Base-by-base conservation (phyloP, 2,888 invertebrate genomes). In the Ephialtes manifestator region DNA sequence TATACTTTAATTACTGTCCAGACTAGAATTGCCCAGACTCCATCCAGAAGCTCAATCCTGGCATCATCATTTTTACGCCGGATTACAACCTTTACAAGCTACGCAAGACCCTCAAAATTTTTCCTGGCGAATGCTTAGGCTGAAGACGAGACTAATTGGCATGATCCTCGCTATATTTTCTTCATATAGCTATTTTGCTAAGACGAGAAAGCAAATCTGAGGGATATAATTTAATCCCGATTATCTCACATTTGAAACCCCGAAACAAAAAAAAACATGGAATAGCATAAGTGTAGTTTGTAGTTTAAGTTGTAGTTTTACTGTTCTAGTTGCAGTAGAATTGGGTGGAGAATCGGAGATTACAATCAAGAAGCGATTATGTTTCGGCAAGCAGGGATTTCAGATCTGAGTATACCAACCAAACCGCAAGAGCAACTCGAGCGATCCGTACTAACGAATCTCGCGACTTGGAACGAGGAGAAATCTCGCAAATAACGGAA, bases 401-500 rank as follows among this genome's bases (percentile, higher is more conserved):
- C 48, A 77, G 80, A 70, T 84, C 81, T 78, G 76, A 83, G 67
- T 53, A 8, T 67, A 70, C 60, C 28, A 43, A 28, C 46, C 31
- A 72, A 86, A 81, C 79, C 81, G 81, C 65, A 81, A 81, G 81
- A 75, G 83, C 81, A 88, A 86, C 85, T 87, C 77, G 87, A 88
- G 88, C 89, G 88, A 89, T 88, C 75, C 85, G 83, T 89, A 88
- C 90, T 91, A 92, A 92, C 92, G 90, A 91, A 91, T 87, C 88
- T 48, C 82, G 74, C 51, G 68, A 75, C 13, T 68, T 70, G 78
- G 84, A 88, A 88, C 85, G 65, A 65, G 86, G 24, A 85, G 89
- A 87, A 90, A 90, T 90, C 90, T 89, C 86, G 31, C 90, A 91
- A 91, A 93, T 93, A 93, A 91, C 92, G 87, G 89, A 84, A 90